These are phyloP conservation scores for Plectropomus leopardus DNA, from an alignment of 2,113 vertebrate genomes.

Conservation along the genomic window DNA sequence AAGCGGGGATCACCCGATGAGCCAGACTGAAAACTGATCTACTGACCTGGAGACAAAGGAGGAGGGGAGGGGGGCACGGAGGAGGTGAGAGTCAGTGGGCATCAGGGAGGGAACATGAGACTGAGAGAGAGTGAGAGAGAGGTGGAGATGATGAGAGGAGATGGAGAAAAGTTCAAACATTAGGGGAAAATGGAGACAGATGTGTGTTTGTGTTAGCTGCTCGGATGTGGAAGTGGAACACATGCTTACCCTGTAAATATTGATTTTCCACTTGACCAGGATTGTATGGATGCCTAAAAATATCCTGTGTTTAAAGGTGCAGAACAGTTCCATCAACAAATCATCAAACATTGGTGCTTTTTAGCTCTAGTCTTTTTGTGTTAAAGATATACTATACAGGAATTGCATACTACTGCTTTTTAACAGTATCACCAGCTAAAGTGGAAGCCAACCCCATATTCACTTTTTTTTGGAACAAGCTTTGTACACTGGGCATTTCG, in stretches of 20 bases:
- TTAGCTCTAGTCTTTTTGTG: not conserved
- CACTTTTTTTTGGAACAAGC: too few relatives aligned
- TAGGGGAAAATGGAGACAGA: constrained; percentile 33
- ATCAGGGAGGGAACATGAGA: constrained; percentile 63
- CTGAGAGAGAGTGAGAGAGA: constrained; percentile 11
- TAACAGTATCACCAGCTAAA: too few relatives aligned
- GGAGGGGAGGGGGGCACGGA: constrained; percentile 28
- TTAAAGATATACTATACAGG: not conserved
- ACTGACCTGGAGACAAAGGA: constrained; percentile 68
- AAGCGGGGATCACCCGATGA: constrained; percentile 64
- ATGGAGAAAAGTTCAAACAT: constrained; percentile 39
- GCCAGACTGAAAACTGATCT: constrained; percentile 76
- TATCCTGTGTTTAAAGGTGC: constrained; percentile 16
- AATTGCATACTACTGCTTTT: too few relatives aligned
- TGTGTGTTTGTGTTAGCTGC: constrained; percentile 49
- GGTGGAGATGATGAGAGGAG: constrained; percentile 24
- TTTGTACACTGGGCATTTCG: too few relatives aligned
- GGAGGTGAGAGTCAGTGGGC: constrained; percentile 51
- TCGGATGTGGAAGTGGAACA: constrained; percentile 47
- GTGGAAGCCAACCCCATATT: too few relatives aligned
- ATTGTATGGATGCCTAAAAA: constrained; percentile 38
- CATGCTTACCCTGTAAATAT: constrained; percentile 63
- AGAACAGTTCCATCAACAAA: not conserved
- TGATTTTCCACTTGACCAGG: constrained; percentile 65
- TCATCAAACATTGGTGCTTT: not conserved